phyloP scores from a whole-genome alignment of 2,113 vertebrate genomes.

The Dasyprocta punctata region DNA sequence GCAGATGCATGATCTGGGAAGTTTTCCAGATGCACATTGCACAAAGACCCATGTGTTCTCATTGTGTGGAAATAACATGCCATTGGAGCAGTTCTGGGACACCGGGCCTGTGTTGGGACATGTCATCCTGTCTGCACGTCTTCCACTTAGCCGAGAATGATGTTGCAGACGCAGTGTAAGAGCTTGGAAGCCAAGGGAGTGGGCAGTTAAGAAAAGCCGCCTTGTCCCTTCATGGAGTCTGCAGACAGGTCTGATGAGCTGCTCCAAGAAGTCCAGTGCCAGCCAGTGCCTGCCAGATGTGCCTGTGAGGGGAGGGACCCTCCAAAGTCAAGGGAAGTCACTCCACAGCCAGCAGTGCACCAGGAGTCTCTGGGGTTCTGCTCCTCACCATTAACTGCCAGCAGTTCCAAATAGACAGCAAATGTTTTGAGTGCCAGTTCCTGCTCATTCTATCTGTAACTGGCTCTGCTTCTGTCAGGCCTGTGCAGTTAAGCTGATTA shows the following conservation, averaged over 20 bases:
- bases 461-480: not conserved
- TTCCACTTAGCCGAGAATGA: slow-evolving; percentile 42
- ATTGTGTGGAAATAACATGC: slow-evolving; percentile 65
- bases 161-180: not conserved
- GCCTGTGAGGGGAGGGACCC: not conserved
- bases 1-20: slow-evolving; percentile 84
- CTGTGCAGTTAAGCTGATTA: not conserved
- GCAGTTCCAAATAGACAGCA: not conserved
- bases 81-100: slow-evolving; percentile 62
- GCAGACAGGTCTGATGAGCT: slow-evolving; percentile 14
- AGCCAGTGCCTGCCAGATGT: slow-evolving; percentile 62
- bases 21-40: slow-evolving; percentile 81
- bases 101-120: slow-evolving; percentile 64
- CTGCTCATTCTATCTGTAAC: not conserved
- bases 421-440: not conserved
- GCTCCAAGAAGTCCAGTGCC: slow-evolving; percentile 2
- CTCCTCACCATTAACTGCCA: not conserved
- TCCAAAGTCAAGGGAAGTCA: not conserved
- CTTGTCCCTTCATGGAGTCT: slow-evolving; percentile 34
- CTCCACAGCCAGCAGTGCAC: not conserved
- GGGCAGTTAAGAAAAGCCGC: slow-evolving; percentile 56
- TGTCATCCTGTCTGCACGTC: slow-evolving; percentile 66
- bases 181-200: not conserved
- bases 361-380: not conserved
- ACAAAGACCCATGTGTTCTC: slow-evolving; percentile 83